These are phyloP conservation scores for Poeciliopsis gracilis DNA, from an alignment of 2,797 vertebrate genomes.

Conservation along the genomic window DNA sequence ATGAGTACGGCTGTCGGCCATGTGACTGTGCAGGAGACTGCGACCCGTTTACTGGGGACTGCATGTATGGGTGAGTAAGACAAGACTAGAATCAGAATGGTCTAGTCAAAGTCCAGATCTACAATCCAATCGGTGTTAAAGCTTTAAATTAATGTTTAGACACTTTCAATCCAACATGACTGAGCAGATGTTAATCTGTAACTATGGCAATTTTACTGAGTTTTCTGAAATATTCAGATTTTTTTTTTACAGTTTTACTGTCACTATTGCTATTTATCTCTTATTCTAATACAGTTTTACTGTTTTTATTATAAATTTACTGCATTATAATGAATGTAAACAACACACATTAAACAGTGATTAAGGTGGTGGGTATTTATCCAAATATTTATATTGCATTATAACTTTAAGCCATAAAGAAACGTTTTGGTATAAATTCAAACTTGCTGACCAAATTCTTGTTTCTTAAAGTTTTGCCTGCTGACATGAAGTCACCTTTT, in stretches of 20 bases:
- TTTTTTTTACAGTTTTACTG: too few relatives aligned
- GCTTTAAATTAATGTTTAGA: neutral
- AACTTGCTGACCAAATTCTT: neutral
- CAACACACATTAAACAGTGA: neutral
- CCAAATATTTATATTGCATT: neutral
- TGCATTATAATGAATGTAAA: too few relatives aligned
- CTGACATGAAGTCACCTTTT: neutral
- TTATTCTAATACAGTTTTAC: too few relatives aligned
- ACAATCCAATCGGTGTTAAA: neutral
- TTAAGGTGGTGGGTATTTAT: neutral
- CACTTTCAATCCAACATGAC: neutral
- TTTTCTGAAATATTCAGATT: too few relatives aligned
- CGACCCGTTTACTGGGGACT: slow-evolving; percentile 90
- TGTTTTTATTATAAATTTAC: too few relatives aligned
- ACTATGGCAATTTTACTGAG: too few relatives aligned
- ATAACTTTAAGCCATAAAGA: neutral
- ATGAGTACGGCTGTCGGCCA: slow-evolving; percentile 90
- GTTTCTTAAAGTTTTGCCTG: neutral
- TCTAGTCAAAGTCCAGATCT: neutral
- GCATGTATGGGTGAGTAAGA: slow-evolving; percentile 82
- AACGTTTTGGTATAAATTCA: neutral
- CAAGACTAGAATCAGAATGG: neutral
- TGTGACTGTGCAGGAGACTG: slow-evolving; percentile 93
- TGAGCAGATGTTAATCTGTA: neutral
- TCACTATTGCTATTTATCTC: too few relatives aligned